Evolutionary conservation across 2,888 invertebrate genomes (phyloP).

Genomic region (Pheosia tremula): DNA sequence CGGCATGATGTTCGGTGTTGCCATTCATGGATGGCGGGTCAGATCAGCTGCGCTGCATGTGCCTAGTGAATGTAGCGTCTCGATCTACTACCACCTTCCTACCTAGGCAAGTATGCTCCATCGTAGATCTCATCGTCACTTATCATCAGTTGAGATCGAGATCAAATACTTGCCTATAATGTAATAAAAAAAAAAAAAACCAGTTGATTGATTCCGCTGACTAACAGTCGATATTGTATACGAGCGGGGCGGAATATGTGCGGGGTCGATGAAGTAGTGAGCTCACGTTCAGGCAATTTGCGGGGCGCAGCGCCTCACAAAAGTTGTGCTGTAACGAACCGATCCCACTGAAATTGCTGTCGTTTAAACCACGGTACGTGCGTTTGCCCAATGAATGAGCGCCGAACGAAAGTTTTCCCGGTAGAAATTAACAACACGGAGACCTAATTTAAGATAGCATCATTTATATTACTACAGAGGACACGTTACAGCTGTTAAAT

Average conservation of each 20-base stretch:
- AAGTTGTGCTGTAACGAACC: conserved; percentile 65
- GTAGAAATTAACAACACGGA: background rate
- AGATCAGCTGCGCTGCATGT: too few species aligned
- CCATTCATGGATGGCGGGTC: too few species aligned
- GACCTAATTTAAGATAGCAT: too few species aligned
- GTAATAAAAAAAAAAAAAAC: conserved; percentile 4
- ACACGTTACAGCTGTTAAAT: background rate
- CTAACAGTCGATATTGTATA: conserved; percentile 30
- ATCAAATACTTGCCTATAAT: background rate
- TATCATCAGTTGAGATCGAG: too few species aligned
- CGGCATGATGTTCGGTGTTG: too few species aligned
- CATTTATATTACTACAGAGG: too few species aligned
- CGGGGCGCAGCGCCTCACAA: conserved; percentile 53
- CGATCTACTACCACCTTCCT: too few species aligned
- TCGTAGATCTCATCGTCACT: too few species aligned
- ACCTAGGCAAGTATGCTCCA: too few species aligned
- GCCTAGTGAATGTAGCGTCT: too few species aligned
- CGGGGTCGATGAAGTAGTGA: conserved; percentile 55
- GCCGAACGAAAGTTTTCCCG: background rate
- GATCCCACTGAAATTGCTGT: conserved; percentile 57
- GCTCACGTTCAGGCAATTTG: conserved; percentile 65
- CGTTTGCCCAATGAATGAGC: conserved; percentile 18
- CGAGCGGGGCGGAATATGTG: conserved; percentile 32
- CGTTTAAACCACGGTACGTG: conserved; percentile 64
- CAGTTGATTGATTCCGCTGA: conserved; percentile 29